A percentile compares a stretch with the other conserved stretches of the same genome.
phyloP scores from a whole-genome alignment of 2,113 vertebrate species.

The Helogale parvula region DNA sequence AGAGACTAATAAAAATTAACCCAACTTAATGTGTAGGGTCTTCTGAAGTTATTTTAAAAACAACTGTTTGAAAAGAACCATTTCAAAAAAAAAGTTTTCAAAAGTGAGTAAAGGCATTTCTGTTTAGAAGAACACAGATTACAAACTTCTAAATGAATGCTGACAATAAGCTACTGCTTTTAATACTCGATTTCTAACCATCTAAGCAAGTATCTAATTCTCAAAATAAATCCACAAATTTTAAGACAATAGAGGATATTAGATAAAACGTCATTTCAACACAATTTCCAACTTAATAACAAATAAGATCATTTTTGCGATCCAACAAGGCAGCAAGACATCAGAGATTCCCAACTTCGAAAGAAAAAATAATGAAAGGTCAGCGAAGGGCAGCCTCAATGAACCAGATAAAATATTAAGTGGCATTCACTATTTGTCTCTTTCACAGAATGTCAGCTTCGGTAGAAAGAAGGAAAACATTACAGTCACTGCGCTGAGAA shows the following conservation, averaged over 20 bases:
- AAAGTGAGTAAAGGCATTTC: conserved; percentile 6
- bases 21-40: background rate
- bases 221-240: conserved; percentile 23
- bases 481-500: background rate
- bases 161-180: background rate
- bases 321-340: background rate
- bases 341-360: background rate
- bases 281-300: conserved; percentile 35
- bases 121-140: background rate
- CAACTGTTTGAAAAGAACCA: background rate
- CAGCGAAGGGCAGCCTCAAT: background rate
- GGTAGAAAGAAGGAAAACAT: background rate
- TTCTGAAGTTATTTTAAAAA: background rate
- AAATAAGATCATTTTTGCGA: conserved; percentile 5
- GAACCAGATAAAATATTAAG: conserved; percentile 49
- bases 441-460: conserved; percentile 17
- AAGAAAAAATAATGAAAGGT: conserved; percentile 3
- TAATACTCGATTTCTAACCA: background rate
- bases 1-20: background rate
- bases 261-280: conserved; percentile 12
- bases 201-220: background rate
- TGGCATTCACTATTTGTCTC: background rate
- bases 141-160: background rate
- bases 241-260: background rate
- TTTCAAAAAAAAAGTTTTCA: background rate